These are phyloP conservation scores for Parazoanthus swiftii DNA, from an alignment of 92 coral and sea anemone species.

Conservation along the genomic window DNA sequence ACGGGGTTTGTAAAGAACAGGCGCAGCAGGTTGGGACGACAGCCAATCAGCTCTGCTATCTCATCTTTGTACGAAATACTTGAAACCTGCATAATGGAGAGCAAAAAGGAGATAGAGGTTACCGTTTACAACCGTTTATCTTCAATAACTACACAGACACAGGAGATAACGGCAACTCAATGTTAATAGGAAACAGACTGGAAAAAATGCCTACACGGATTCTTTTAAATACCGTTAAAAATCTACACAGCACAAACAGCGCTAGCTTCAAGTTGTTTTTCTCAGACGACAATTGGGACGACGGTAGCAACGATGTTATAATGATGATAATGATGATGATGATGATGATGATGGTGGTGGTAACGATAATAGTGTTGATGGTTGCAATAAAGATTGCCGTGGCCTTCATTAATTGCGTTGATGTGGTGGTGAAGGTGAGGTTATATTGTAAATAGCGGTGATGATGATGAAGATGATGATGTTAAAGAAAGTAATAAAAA, in stretches of 20 bases:
- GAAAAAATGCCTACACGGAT: too few relatives aligned
- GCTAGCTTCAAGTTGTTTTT: too few relatives aligned
- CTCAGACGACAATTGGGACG: too few relatives aligned
- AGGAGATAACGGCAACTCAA: not conserved
- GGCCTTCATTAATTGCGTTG: too few relatives aligned
- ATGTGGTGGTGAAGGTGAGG: too few relatives aligned
- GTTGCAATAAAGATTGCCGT: too few relatives aligned
- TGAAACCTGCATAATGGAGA: conserved; percentile 1
- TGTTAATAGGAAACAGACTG: not conserved
- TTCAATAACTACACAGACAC: not conserved
- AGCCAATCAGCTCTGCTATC: conserved; percentile 55
- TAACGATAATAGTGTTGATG: too few relatives aligned
- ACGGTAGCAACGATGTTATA: too few relatives aligned
- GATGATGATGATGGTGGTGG: too few relatives aligned
- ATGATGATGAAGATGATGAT: not conserved
- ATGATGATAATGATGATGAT: too few relatives aligned
- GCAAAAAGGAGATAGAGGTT: not conserved
- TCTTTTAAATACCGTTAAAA: too few relatives aligned
- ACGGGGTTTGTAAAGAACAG: conserved; percentile 48
- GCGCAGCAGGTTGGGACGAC: conserved; percentile 47
- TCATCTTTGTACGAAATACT: conserved; percentile 53
- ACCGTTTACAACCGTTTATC: not conserved
- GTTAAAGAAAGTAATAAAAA: not conserved
- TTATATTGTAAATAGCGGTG: not conserved
- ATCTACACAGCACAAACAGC: too few relatives aligned